Percentiles rank a stretch among this genome's conserved stretches.
Conservation (phyloP, 2,113 vertebrate species). For the Dasypus novemcinctus region DNA sequence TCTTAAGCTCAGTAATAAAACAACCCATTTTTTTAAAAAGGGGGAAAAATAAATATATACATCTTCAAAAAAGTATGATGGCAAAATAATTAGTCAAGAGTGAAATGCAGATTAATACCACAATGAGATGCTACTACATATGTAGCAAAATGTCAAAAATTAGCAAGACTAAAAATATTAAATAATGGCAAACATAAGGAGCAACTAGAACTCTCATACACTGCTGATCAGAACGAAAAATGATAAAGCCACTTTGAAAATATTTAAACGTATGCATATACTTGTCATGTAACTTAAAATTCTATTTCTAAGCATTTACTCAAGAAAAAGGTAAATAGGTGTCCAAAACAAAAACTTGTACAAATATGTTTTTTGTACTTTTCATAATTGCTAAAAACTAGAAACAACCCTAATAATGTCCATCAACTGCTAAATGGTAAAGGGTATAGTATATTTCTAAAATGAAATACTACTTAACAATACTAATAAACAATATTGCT, state of each 20-base stretch:
- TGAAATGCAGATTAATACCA: not conserved
- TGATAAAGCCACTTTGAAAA: not conserved
- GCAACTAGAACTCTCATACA: not conserved
- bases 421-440: not conserved
- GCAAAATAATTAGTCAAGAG: not conserved
- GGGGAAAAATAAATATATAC: not conserved
- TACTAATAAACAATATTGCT: too few species aligned
- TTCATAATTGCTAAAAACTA: not conserved
- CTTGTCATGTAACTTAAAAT: not conserved
- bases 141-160: not conserved
- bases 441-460: not conserved
- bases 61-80: not conserved
- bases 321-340: not conserved
- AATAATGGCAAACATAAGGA: not conserved
- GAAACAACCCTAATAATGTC: not conserved
- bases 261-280: not conserved
- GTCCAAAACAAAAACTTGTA: not conserved
- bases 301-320: not conserved
- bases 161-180: not conserved
- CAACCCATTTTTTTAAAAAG: not conserved
- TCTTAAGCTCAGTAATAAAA: not conserved
- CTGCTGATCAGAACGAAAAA: not conserved
- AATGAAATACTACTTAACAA: not conserved
- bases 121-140: not conserved
- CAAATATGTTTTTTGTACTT: not conserved